Conservation (phyloP, 2,113 vertebrate genomes). For the Abramis brama region DNA sequence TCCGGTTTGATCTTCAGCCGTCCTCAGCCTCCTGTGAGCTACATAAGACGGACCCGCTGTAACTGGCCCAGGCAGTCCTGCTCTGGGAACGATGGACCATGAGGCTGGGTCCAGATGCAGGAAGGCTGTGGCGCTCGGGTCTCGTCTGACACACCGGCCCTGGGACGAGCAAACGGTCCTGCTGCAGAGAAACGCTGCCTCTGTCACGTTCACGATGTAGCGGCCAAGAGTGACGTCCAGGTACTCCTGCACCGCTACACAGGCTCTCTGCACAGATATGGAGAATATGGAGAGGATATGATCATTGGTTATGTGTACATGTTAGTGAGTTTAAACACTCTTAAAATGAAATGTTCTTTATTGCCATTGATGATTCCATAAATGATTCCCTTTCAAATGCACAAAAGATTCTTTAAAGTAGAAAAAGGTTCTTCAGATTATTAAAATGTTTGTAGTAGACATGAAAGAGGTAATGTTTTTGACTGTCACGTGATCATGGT, state of each 20-base stretch:
- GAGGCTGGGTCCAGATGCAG: constrained; percentile 72
- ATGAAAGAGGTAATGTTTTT: not conserved
- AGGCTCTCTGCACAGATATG: constrained; percentile 61
- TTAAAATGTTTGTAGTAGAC: not conserved
- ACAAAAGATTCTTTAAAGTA: no score
- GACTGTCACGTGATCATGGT: not conserved
- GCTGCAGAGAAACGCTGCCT: constrained; percentile 74
- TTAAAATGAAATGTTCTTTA: no score
- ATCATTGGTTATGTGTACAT: no score
- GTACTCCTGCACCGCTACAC: constrained; percentile 67
- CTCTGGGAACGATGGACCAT: constrained; percentile 65
- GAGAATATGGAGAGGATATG: not conserved
- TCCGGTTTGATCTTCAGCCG: constrained; percentile 35
- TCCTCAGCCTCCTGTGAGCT: constrained; percentile 43
- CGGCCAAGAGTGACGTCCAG: constrained; percentile 71
- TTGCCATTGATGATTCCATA: no score
- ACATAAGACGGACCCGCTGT: constrained; percentile 28
- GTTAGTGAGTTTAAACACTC: not conserved
- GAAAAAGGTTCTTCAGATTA: no score
- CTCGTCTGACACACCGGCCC: constrained; percentile 72
- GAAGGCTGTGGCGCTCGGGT: constrained; percentile 58
- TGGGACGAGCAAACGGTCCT: constrained; percentile 67
- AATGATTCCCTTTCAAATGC: no score
- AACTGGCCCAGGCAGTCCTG: not conserved
- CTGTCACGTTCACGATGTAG: constrained; percentile 79